A percentile compares a stretch with the other conserved stretches of the same genome.
Conservation (phyloP, 2,797 vertebrate species). For the Tenualosa ilisha region DNA sequence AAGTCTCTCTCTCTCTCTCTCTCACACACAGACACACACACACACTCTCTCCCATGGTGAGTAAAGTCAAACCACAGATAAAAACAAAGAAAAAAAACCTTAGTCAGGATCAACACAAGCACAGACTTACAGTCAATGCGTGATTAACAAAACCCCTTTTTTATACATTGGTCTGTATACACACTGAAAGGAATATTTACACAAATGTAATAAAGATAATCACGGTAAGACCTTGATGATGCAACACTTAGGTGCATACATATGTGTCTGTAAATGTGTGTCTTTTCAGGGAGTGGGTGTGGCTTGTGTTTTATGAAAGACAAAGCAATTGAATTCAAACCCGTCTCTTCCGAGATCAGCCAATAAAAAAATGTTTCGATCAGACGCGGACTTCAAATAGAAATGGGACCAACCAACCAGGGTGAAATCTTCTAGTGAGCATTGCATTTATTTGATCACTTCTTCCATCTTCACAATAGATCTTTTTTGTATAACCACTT, state of each 20-base stretch:
- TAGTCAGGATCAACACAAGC: background rate
- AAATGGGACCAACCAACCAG: background rate
- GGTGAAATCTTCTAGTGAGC: background rate
- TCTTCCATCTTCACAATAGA: conserved; percentile 16
- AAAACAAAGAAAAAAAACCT: background rate
- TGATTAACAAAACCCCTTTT: background rate
- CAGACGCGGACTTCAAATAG: background rate
- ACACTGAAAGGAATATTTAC: conserved; percentile 8
- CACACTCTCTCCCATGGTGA: background rate
- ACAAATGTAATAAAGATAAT: background rate
- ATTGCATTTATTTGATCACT: conserved; percentile 5
- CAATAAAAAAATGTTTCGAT: background rate
- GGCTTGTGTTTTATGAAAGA: background rate
- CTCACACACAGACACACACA: background rate
- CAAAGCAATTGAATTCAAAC: background rate
- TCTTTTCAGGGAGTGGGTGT: background rate
- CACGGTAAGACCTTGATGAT: conserved; percentile 14
- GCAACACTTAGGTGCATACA: background rate
- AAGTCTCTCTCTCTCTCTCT: background rate
- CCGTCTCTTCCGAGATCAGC: too few species aligned
- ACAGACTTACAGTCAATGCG: background rate
- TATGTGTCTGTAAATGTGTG: background rate
- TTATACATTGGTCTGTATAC: background rate
- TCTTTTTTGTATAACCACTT: background rate
- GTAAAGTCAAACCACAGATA: background rate